phyloP scores from a whole-genome alignment of 1,140 invertebrate species.

The Sitophilus oryzae region DNA sequence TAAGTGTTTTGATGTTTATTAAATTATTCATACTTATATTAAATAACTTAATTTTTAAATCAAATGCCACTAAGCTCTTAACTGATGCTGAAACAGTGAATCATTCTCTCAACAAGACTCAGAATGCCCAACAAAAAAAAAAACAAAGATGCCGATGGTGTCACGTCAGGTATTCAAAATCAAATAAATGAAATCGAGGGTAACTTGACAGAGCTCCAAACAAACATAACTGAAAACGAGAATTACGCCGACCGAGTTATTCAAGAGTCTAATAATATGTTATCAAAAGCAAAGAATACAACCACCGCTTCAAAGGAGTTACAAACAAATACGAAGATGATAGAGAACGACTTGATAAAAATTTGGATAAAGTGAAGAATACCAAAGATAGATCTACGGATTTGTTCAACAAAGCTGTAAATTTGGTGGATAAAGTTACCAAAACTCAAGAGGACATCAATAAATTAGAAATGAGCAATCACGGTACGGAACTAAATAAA shows the following conservation, averaged over 20 bases:
- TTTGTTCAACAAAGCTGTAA: slow-evolving; percentile 35
- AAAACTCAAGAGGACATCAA: slow-evolving; percentile 34
- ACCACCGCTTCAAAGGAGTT: slow-evolving; percentile 30
- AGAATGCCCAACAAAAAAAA: slow-evolving; percentile 70
- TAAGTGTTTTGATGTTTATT: too few relatives aligned
- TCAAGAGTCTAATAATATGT: slow-evolving; percentile 35
- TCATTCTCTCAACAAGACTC: slow-evolving; percentile 58
- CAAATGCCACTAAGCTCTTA: slow-evolving; percentile 52
- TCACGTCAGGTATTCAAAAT: slow-evolving; percentile 29
- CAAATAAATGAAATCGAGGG: slow-evolving; percentile 32
- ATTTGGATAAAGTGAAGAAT: slow-evolving; percentile 34
- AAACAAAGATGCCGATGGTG: slow-evolving; percentile 43
- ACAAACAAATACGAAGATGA: slow-evolving; percentile 34
- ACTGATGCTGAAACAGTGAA: slow-evolving; percentile 54
- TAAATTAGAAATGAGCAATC: slow-evolving; percentile 42
- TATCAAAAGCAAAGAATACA: slow-evolving; percentile 34
- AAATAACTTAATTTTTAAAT: slow-evolving; percentile 25
- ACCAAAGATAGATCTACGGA: slow-evolving; percentile 35
- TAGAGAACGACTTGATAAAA: slow-evolving; percentile 27
- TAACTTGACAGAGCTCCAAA: slow-evolving; percentile 33
- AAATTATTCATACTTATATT: too few relatives aligned
- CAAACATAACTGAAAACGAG: slow-evolving; percentile 37
- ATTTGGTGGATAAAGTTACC: slow-evolving; percentile 35
- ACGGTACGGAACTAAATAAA: slow-evolving; percentile 36
- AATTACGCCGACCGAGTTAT: slow-evolving; percentile 36